Evolutionary conservation across 2,113 vertebrate genomes (phyloP).

Genomic region (Chloroceryle aenea): DNA sequence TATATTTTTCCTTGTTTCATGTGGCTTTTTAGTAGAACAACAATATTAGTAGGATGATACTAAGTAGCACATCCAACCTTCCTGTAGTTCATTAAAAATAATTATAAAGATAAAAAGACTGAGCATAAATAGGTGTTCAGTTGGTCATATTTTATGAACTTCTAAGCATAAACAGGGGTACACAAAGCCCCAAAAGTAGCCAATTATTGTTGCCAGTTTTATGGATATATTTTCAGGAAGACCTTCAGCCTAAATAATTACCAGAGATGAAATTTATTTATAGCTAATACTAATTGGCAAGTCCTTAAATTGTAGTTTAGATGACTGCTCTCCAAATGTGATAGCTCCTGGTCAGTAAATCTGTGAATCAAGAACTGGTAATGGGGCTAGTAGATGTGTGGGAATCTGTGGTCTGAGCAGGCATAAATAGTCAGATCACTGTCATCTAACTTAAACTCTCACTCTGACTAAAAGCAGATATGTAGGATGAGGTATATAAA

Average conservation of each 20-base stretch:
- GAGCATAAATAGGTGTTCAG: neutral
- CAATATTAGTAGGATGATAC: conserved; percentile 40
- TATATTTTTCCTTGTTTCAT: conserved; percentile 61
- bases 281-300: neutral
- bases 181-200: neutral
- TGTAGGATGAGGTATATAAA: neutral
- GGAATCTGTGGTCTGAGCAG: neutral
- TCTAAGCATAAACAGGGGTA: neutral
- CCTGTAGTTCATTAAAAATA: neutral
- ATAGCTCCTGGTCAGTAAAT: neutral
- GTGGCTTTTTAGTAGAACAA: conserved; percentile 67
- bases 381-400: neutral
- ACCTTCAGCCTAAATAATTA: neutral
- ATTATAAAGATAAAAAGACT: neutral
- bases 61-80: neutral
- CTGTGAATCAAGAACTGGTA: neutral
- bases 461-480: neutral
- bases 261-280: neutral
- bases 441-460: neutral
- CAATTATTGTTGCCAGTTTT: neutral
- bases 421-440: neutral
- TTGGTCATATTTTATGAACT: neutral
- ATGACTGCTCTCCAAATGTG: neutral
- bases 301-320: neutral
- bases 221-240: neutral